These are phyloP conservation scores for Pteronura brasiliensis DNA, from an alignment of 2,113 vertebrate genomes.

Conservation along the genomic window DNA sequence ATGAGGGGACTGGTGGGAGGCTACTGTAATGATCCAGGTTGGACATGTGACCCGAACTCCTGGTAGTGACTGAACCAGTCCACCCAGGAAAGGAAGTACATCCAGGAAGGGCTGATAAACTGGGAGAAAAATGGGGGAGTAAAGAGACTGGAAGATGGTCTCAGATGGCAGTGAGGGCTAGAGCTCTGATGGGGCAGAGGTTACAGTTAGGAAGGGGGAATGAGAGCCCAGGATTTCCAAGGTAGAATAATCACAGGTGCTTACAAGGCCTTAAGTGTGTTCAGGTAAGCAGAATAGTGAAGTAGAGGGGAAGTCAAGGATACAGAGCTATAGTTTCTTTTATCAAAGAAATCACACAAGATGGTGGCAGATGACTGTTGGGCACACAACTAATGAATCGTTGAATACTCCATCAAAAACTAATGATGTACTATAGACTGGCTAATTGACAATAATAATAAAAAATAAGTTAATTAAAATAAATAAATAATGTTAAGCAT, in stretches of 20 bases:
- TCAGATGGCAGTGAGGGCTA: neutral
- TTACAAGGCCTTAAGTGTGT: neutral
- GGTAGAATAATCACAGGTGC: neutral
- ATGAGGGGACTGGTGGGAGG: neutral
- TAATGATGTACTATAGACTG: too few species aligned
- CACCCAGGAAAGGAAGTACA: neutral
- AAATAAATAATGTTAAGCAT: neutral
- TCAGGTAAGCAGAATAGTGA: neutral
- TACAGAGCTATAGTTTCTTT: neutral
- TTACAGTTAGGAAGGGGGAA: neutral
- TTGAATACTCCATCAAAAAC: too few species aligned
- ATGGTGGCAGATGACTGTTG: neutral
- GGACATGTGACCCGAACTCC: neutral
- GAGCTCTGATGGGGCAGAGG: neutral
- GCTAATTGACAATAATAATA: too few species aligned
- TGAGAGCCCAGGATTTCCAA: neutral
- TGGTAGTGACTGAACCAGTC: neutral
- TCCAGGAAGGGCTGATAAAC: neutral
- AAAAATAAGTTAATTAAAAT: neutral
- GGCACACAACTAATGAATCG: too few species aligned
- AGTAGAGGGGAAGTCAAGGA: neutral
- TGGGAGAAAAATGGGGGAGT: neutral
- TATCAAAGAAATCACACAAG: neutral
- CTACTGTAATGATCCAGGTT: neutral
- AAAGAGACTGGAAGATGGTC: neutral